These are phyloP conservation scores for Gambusia holbrooki DNA, from an alignment of 2,113 vertebrate genomes.

Conservation along the genomic window DNA sequence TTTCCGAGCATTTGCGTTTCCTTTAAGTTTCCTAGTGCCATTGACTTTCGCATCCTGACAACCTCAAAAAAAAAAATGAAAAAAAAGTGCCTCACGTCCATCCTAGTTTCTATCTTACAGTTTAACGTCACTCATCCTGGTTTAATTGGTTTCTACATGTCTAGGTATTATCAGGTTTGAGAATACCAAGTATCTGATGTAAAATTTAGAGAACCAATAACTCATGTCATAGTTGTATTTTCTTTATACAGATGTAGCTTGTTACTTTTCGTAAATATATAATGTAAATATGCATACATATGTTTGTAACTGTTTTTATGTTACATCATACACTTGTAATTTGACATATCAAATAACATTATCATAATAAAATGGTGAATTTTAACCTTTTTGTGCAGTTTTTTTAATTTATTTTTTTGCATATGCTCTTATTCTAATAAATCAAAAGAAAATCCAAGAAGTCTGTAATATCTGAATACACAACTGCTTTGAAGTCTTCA, in stretches of 20 bases:
- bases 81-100: constrained; percentile 98
- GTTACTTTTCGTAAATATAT: constrained; percentile 91
- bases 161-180: constrained; percentile 80
- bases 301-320: constrained; percentile 94
- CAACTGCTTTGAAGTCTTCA: too few species aligned
- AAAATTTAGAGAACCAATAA: constrained; percentile 90
- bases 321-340: constrained; percentile 94
- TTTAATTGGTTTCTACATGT: constrained; percentile 80
- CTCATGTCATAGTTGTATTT: constrained; percentile 89
- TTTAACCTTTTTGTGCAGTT: constrained; percentile 78
- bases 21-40: constrained; percentile 77
- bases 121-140: constrained; percentile 85
- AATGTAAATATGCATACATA: constrained; percentile 95
- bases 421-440: too few species aligned
- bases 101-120: constrained; percentile 86
- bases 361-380: constrained; percentile 90
- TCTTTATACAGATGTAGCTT: constrained; percentile 88
- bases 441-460: too few species aligned
- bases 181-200: constrained; percentile 87
- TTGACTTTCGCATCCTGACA: constrained; percentile 84
- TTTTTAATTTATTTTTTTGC: constrained; percentile 23
- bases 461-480: too few species aligned
- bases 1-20: constrained; percentile 58
- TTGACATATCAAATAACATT: constrained; percentile 90
- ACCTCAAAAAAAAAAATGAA: constrained; percentile 78